Evolutionary conservation across 2,888 invertebrate genomes (phyloP).

Genomic region (Seira ritae): DNA sequence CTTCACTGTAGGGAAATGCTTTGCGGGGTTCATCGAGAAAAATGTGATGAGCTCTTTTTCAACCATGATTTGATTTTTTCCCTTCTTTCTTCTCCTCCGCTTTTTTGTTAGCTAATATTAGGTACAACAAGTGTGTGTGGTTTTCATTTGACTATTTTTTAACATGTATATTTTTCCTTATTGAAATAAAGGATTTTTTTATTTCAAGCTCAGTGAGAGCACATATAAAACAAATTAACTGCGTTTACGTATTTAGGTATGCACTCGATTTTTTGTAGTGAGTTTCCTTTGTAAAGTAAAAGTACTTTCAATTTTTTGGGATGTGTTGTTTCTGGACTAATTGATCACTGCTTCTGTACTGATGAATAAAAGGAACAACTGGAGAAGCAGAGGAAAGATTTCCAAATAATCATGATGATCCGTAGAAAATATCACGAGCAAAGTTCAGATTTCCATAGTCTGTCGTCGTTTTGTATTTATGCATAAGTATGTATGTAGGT

Average conservation of each 20-base stretch:
- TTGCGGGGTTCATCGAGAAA: neutral
- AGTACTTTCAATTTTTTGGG: too few species aligned
- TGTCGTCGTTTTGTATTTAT: too few species aligned
- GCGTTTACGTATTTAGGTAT: neutral
- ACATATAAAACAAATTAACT: neutral
- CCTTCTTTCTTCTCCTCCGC: too few species aligned
- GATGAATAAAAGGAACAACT: too few species aligned
- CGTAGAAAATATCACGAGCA: too few species aligned
- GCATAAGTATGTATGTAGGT: too few species aligned
- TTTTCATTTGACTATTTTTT: neutral
- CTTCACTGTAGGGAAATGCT: neutral
- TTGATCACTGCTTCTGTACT: neutral
- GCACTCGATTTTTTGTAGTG: neutral
- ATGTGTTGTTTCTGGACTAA: neutral
- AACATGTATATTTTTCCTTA: slow-evolving; percentile 6
- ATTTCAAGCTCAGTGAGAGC: neutral
- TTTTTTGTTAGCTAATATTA: neutral
- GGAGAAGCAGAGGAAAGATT: too few species aligned
- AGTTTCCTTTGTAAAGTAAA: too few species aligned
- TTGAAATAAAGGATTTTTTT: neutral
- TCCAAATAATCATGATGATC: too few species aligned
- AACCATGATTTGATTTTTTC: slow-evolving; percentile 9
- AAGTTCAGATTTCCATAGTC: too few species aligned
- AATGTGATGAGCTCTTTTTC: slow-evolving; percentile 11
- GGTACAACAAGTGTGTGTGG: slow-evolving; percentile 14